Percentiles rank a stretch among this genome's conserved stretches.
These are phyloP conservation scores for Pachycephus smyrnensis DNA, from an alignment of 2,888 invertebrate genomes.

Conservation along the genomic window DNA sequence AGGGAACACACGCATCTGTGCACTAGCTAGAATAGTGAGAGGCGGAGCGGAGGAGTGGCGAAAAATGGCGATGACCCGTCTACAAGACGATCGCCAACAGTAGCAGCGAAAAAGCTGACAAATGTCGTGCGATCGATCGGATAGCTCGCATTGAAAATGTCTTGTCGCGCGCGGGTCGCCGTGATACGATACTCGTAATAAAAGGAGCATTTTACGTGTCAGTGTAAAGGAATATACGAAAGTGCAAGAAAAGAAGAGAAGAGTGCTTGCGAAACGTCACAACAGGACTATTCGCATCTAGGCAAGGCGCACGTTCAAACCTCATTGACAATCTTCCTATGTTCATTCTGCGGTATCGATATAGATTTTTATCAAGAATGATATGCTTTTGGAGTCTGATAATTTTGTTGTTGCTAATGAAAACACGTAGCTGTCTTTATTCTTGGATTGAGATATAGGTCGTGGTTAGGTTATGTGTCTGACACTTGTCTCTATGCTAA, in stretches of 20 bases:
- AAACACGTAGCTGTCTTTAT: neutral
- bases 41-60: slow-evolving; percentile 12
- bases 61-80: slow-evolving; percentile 47
- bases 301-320: slow-evolving; percentile 36
- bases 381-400: neutral
- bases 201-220: slow-evolving; percentile 24
- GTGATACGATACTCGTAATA: slow-evolving; percentile 39
- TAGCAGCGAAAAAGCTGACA: slow-evolving; percentile 34
- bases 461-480: slow-evolving; percentile 25
- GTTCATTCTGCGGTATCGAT: neutral
- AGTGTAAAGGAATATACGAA: slow-evolving; percentile 20
- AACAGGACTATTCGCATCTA: slow-evolving; percentile 42
- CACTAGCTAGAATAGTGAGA: neutral
- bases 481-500: slow-evolving; percentile 26
- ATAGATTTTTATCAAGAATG: neutral
- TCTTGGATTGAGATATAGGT: neutral
- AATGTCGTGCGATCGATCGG: slow-evolving; percentile 40
- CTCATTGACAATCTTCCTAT: neutral
- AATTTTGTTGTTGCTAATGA: neutral
- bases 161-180: slow-evolving; percentile 32
- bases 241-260: slow-evolving; percentile 16
- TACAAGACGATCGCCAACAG: slow-evolving; percentile 29
- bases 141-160: slow-evolving; percentile 37
- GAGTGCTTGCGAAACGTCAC: slow-evolving; percentile 56
- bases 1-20: neutral